phyloP scores from a whole-genome alignment of 2,113 vertebrate genomes.

The Corythoichthys intestinalis region DNA sequence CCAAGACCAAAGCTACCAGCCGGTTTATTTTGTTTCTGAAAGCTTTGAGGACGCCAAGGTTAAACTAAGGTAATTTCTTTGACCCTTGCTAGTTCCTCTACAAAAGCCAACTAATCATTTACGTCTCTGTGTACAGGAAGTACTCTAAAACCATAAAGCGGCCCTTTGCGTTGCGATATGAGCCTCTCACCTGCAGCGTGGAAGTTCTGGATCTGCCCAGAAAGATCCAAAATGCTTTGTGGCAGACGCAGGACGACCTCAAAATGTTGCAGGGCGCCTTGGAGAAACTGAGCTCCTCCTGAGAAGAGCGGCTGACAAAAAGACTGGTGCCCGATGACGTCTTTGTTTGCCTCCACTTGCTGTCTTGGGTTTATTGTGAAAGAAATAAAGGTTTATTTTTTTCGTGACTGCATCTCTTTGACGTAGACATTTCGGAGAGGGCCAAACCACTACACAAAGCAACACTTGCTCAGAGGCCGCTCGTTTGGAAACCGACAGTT shows the following conservation, averaged over 20 bases:
- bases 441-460: conserved; percentile 52
- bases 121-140: conserved; percentile 57
- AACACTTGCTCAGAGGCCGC: conserved; percentile 19
- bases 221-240: conserved; percentile 71
- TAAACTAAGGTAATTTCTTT: conserved; percentile 68
- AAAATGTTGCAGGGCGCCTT: conserved; percentile 72
- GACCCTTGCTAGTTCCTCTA: not conserved
- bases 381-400: conserved; percentile 60
- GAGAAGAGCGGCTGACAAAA: not conserved
- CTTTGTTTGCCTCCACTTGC: not conserved
- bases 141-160: conserved; percentile 73
- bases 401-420: conserved; percentile 18
- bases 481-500: conserved; percentile 63
- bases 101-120: no score
- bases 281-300: conserved; percentile 67
- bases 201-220: conserved; percentile 72
- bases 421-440: not conserved
- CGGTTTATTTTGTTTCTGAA: conserved; percentile 82
- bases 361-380: conserved; percentile 31
- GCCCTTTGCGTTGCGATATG: conserved; percentile 69
- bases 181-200: conserved; percentile 74
- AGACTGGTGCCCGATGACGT: not conserved
- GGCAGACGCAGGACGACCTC: conserved; percentile 71
- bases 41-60: conserved; percentile 80
- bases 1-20: conserved; percentile 80